Evolutionary conservation across 2,797 vertebrate species (phyloP).

Genomic region (Limosa lapponica): DNA sequence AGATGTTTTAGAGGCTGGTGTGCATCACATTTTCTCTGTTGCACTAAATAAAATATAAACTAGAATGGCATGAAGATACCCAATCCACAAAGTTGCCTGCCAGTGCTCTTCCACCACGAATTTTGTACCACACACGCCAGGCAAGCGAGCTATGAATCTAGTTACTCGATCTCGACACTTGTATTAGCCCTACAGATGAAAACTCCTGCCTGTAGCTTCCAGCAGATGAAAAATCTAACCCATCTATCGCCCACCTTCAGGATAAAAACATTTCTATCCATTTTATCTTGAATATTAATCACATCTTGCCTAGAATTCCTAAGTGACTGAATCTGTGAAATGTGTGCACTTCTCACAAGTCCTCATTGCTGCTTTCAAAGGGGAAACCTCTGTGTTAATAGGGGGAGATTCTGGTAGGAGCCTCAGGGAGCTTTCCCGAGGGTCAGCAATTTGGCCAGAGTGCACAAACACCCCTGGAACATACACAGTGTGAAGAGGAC

Average conservation of each 20-base stretch:
- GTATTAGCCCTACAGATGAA: background rate
- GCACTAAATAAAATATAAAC: background rate
- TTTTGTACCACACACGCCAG: background rate
- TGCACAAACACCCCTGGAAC: background rate
- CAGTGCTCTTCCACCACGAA: background rate
- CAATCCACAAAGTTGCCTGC: background rate
- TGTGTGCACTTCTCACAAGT: background rate
- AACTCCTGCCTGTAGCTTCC: constrained; percentile 5
- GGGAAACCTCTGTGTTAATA: background rate
- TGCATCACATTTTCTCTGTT: background rate
- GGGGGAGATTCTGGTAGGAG: background rate
- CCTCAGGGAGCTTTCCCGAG: background rate
- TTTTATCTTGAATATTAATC: constrained; percentile 42
- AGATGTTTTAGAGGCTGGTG: background rate
- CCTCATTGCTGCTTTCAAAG: background rate
- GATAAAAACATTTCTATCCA: constrained; percentile 18
- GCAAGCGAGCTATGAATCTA: background rate
- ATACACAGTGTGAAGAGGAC: background rate
- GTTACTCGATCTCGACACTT: background rate
- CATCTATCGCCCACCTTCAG: background rate
- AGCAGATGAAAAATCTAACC: constrained; percentile 16
- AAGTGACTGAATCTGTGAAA: background rate
- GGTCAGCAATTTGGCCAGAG: background rate
- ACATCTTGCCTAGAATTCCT: background rate
- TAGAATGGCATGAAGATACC: background rate